These are phyloP conservation scores for Gymnoscopelus braueri DNA, from an alignment of 2,797 vertebrate genomes.

Conservation along the genomic window DNA sequence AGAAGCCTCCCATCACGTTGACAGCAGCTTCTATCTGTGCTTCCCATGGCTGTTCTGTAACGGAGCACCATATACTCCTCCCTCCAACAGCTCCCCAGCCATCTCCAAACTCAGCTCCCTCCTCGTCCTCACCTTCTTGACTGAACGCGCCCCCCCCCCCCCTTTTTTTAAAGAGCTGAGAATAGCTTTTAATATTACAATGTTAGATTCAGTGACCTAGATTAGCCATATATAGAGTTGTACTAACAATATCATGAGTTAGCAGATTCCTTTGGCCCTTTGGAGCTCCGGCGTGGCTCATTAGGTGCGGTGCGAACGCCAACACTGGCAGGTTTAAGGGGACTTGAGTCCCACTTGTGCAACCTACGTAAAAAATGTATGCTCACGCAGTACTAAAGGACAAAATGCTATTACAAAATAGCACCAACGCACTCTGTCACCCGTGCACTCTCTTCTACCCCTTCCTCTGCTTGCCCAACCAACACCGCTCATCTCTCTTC, in stretches of 20 bases:
- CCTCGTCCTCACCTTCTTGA: slow-evolving; percentile 34
- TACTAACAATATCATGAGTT: neutral
- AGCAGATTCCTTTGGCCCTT: neutral
- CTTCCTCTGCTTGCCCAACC: neutral
- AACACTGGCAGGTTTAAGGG: too few species aligned
- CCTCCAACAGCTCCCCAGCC: slow-evolving; percentile 62
- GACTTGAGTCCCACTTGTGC: too few species aligned
- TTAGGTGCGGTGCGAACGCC: too few species aligned
- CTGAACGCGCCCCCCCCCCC: too few species aligned
- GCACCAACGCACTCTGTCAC: neutral
- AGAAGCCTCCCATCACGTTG: slow-evolving; percentile 62
- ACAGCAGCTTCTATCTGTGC: slow-evolving; percentile 55
- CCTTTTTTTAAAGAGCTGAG: too few species aligned
- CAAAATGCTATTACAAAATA: neutral
- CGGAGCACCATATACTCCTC: slow-evolving; percentile 40
- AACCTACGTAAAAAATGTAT: too few species aligned
- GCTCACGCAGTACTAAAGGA: too few species aligned
- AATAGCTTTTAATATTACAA: too few species aligned
- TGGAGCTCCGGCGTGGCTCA: too few species aligned
- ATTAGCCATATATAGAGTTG: neutral
- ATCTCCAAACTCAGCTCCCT: slow-evolving; percentile 47
- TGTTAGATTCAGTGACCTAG: too few species aligned
- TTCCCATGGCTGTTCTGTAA: slow-evolving; percentile 63
- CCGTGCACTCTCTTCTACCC: neutral
- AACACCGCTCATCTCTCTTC: neutral